Conservation (phyloP, 2,113 vertebrate genomes). For the Gobiocypris rarus region DNA sequence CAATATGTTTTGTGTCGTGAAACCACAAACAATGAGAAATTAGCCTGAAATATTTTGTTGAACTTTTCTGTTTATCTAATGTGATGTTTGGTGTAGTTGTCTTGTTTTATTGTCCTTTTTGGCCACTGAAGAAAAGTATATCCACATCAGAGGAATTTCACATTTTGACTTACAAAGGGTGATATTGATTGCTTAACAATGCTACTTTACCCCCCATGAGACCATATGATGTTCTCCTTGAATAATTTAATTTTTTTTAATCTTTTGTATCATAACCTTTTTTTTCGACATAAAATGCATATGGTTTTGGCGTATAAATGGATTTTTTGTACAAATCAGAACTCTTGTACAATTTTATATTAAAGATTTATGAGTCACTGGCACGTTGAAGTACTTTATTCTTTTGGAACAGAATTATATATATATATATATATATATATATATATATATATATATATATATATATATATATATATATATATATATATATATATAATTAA, state of each 20-base stretch:
- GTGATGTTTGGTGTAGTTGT: conserved; percentile 66
- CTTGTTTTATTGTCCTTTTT: conserved; percentile 69
- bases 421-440: neutral
- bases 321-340: conserved; percentile 99
- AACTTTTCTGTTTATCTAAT: conserved; percentile 60
- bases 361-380: conserved; percentile 99
- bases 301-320: conserved; percentile 98
- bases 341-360: conserved; percentile 99
- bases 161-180: conserved; percentile 77
- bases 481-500: neutral
- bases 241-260: conserved; percentile 77
- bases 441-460: neutral
- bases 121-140: conserved; percentile 70
- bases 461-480: neutral
- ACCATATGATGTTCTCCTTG: conserved; percentile 67
- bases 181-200: conserved; percentile 84
- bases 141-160: conserved; percentile 72
- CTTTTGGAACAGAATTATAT: neutral
- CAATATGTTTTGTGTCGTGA: conserved; percentile 58
- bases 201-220: conserved; percentile 82
- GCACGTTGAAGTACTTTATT: conserved; percentile 53
- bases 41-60: conserved; percentile 68
- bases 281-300: conserved; percentile 97
- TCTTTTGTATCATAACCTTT: conserved; percentile 95
- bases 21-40: conserved; percentile 66